Evolutionary conservation across 2,797 vertebrate genomes (phyloP).

Genomic region (Pogoniulus pusillus): DNA sequence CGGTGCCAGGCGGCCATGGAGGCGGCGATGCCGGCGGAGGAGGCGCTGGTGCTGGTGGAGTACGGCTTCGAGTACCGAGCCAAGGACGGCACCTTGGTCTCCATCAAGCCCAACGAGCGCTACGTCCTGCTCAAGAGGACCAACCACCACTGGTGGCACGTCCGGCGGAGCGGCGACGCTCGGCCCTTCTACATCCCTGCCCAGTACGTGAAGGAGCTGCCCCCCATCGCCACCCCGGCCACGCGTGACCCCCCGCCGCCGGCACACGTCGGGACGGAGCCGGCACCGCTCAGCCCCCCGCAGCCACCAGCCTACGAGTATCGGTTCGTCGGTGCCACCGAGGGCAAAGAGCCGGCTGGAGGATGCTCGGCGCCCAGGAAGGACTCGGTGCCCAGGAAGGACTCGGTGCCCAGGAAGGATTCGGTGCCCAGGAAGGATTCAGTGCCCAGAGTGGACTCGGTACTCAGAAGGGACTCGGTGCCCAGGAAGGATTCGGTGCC

Average conservation of each 20-base stretch:
- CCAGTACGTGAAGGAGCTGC: conserved; percentile 80
- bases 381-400: background rate
- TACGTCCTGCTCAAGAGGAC: conserved; percentile 78
- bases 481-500: background rate
- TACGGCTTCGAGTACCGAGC: conserved; percentile 78
- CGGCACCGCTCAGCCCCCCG: background rate
- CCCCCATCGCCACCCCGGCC: conserved; percentile 3
- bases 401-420: background rate
- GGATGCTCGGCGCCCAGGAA: background rate
- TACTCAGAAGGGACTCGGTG: background rate
- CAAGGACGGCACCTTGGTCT: conserved; percentile 75
- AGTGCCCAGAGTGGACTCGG: background rate
- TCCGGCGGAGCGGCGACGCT: conserved; percentile 65
- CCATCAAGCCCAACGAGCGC: conserved; percentile 80
- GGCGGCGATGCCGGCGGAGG: conserved; percentile 58
- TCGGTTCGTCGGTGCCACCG: conserved; percentile 51
- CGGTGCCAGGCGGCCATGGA: conserved; percentile 63
- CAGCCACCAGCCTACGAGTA: conserved; percentile 62
- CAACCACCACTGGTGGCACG: conserved; percentile 83
- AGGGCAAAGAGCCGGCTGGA: background rate
- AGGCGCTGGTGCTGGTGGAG: conserved; percentile 78
- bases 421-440: background rate
- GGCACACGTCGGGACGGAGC: background rate
- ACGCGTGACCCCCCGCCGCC: rapidly evolving
- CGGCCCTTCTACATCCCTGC: conserved; percentile 81